Conservation (phyloP, 2,797 vertebrate species). For the Tapera naevia region DNA sequence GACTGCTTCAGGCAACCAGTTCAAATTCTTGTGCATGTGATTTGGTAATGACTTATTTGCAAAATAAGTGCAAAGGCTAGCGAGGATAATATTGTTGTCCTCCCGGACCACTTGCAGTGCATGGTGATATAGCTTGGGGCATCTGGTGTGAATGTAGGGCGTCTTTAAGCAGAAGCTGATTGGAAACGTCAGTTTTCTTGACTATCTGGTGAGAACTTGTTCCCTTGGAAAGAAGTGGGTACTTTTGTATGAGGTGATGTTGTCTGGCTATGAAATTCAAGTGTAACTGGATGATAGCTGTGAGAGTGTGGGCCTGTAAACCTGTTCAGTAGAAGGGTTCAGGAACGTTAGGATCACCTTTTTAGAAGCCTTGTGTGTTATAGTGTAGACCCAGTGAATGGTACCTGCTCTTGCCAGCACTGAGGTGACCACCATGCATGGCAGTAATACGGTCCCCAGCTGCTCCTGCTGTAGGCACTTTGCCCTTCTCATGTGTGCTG, state of each 20-base stretch:
- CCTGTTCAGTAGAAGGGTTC: neutral
- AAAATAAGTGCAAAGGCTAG: neutral
- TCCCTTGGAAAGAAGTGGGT: neutral
- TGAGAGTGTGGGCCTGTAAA: neutral
- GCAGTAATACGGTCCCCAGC: neutral
- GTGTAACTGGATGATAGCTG: neutral
- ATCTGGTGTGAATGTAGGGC: fast-evolving
- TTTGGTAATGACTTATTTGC: neutral
- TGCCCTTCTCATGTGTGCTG: neutral
- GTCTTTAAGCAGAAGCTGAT: neutral
- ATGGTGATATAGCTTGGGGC: neutral
- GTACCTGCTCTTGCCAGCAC: neutral
- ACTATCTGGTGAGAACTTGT: neutral
- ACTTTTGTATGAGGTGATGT: neutral
- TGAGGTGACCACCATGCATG: neutral
- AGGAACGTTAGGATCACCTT: neutral
- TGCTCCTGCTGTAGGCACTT: neutral
- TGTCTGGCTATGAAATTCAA: neutral
- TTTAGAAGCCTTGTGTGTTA: neutral
- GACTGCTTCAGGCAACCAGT: slow-evolving; percentile 4
- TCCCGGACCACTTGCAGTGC: neutral
- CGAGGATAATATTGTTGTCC: neutral
- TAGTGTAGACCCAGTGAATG: neutral
- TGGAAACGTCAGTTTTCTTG: neutral
- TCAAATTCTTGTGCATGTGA: slow-evolving; percentile 18